Percentiles rank a stretch among this genome's conserved stretches.
These are phyloP conservation scores for Dorcus parallelipipedus DNA, from an alignment of 2,888 invertebrate genomes.

Conservation along the genomic window DNA sequence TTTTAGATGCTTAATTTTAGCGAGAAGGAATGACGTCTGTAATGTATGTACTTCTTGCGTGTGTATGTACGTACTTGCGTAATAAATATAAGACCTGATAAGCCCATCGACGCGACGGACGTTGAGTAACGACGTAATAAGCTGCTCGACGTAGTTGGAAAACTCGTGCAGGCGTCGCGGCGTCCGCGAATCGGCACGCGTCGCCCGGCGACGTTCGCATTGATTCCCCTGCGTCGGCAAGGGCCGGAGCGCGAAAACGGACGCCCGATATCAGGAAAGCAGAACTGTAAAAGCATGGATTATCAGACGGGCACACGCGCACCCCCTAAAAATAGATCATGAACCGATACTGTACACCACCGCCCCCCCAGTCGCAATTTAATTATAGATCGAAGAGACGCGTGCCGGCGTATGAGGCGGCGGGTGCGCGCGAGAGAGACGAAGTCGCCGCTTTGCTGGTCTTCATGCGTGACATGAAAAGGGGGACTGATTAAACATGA, in stretches of 20 bases:
- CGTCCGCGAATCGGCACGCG: slow-evolving; percentile 9
- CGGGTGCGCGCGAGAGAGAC: slow-evolving; percentile 40
- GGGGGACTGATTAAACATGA: no score
- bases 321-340: slow-evolving; percentile 42
- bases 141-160: no score
- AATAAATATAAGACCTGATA: no score
- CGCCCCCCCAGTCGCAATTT: slow-evolving; percentile 26
- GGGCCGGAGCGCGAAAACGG: slow-evolving; percentile 39
- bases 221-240: slow-evolving; percentile 38
- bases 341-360: slow-evolving; percentile 28
- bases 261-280: slow-evolving; percentile 39
- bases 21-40: no score
- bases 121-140: no score
- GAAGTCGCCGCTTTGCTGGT: slow-evolving; percentile 21
- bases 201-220: slow-evolving; percentile 43
- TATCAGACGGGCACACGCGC: slow-evolving; percentile 31
- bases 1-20: no score
- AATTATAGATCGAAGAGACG: slow-evolving; percentile 27
- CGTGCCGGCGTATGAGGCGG: slow-evolving; percentile 30
- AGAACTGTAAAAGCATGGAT: slow-evolving; percentile 17
- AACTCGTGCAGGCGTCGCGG: background rate
- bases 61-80: no score
- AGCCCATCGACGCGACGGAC: no score
- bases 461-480: slow-evolving; percentile 22
- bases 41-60: no score